Conservation (phyloP, 2,888 invertebrate genomes). For the Trissoscelio sp. region DNA sequence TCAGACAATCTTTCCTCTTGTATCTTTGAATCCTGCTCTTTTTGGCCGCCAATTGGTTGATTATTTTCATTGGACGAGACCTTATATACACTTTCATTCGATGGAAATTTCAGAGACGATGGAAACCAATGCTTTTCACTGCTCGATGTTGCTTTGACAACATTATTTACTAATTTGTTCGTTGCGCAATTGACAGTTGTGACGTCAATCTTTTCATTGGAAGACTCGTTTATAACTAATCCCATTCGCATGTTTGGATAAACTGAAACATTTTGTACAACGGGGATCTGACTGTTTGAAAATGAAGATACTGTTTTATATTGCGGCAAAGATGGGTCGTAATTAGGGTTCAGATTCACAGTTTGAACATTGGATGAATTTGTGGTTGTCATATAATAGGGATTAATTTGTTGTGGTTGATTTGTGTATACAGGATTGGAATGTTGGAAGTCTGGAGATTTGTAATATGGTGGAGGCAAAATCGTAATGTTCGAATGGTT, state of each 20-base stretch:
- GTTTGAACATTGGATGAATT: conserved; percentile 75
- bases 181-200: conserved; percentile 44
- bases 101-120: conserved; percentile 3
- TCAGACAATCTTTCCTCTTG: conserved; percentile 78
- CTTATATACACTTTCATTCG: conserved; percentile 27
- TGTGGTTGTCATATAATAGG: conserved; percentile 74
- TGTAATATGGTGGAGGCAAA: conserved; percentile 77
- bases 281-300: conserved; percentile 71
- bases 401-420: conserved; percentile 71
- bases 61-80: conserved; percentile 9
- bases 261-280: conserved; percentile 70
- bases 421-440: conserved; percentile 70
- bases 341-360: conserved; percentile 72
- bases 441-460: conserved; percentile 76
- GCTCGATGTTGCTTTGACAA: not conserved
- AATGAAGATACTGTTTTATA: conserved; percentile 70
- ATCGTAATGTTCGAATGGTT: conserved; percentile 72
- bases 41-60: conserved; percentile 42
- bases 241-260: conserved; percentile 72
- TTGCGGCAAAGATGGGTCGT: conserved; percentile 71
- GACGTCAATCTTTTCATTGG: conserved; percentile 70
- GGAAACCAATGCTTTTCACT: conserved; percentile 18
- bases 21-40: conserved; percentile 49
- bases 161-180: conserved; percentile 36
- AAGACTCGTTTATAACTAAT: conserved; percentile 63